Conservation (phyloP, 2,113 vertebrate genomes). For the Onychorhynchus coronatus region DNA sequence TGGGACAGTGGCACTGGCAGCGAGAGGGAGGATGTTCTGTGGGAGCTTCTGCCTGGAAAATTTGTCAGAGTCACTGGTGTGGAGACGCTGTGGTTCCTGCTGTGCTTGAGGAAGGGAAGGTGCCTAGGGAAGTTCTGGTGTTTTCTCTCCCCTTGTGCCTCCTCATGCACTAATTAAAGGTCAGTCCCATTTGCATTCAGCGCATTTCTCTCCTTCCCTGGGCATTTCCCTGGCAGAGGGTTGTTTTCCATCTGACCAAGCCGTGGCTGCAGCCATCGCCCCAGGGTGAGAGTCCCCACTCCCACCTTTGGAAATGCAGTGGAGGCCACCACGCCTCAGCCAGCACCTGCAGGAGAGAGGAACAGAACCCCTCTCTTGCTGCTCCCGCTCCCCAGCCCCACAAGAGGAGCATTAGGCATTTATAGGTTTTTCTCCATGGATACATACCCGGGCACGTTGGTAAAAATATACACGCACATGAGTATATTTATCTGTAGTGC, state of each 20-base stretch:
- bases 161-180: slow-evolving; percentile 22
- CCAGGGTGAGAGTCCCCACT: neutral
- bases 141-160: neutral
- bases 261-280: accelerated
- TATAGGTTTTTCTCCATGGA: slow-evolving; percentile 66
- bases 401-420: slow-evolving; percentile 3
- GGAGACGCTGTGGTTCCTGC: neutral
- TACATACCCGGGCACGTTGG: slow-evolving; percentile 28
- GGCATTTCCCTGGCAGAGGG: neutral
- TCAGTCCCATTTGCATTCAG: slow-evolving; percentile 1
- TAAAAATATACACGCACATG: slow-evolving; percentile 40
- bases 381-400: neutral
- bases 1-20: neutral
- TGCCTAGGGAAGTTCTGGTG: slow-evolving; percentile 2
- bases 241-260: neutral
- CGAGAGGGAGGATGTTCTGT: neutral
- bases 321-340: neutral
- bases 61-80: accelerated
- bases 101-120: neutral
- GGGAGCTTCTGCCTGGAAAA: neutral
- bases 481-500: slow-evolving; percentile 50
- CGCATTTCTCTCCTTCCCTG: neutral
- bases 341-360: neutral
- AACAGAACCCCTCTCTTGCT: neutral
- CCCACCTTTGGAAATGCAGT: neutral